Percentiles rank a stretch among this genome's conserved stretches.
Evolutionary conservation across 2,797 vertebrate genomes (phyloP).

Genomic region (Rhadinocentrus ornatus): DNA sequence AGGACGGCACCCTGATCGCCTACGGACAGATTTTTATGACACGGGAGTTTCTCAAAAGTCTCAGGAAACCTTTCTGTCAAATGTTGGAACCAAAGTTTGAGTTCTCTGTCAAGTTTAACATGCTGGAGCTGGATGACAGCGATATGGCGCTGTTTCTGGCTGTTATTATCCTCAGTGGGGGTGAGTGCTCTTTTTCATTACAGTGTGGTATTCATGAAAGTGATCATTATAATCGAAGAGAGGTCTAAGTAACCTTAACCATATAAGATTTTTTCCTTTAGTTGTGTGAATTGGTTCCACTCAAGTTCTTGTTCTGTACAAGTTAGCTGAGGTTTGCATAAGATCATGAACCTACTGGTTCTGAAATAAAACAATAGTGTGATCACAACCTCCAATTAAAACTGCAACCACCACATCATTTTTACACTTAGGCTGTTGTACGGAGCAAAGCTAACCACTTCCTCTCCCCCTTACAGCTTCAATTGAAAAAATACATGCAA

Average conservation of each 20-base stretch:
- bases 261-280: not conserved
- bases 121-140: conserved; percentile 95
- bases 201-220: not conserved
- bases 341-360: not conserved
- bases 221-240: not conserved
- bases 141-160: conserved; percentile 98
- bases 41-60: conserved; percentile 96
- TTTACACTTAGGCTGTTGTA: conserved; percentile 6
- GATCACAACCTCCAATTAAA: conserved; percentile 9
- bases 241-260: not conserved
- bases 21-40: conserved; percentile 99
- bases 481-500: conserved; percentile 4
- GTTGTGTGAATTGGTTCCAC: not conserved
- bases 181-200: conserved; percentile 76
- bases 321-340: not conserved
- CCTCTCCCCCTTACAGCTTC: conserved; percentile 2
- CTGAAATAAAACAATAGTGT: conserved; percentile 7
- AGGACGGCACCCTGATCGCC: conserved; percentile 95
- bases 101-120: conserved; percentile 98
- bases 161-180: conserved; percentile 98
- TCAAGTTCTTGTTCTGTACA: not conserved
- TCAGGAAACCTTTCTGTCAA: conserved; percentile 94
- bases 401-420: conserved; percentile 5
- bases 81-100: conserved; percentile 99
- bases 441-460: conserved; percentile 6